Evolutionary conservation across 2,888 invertebrate species (phyloP).

Genomic region (Proisotoma minuta): DNA sequence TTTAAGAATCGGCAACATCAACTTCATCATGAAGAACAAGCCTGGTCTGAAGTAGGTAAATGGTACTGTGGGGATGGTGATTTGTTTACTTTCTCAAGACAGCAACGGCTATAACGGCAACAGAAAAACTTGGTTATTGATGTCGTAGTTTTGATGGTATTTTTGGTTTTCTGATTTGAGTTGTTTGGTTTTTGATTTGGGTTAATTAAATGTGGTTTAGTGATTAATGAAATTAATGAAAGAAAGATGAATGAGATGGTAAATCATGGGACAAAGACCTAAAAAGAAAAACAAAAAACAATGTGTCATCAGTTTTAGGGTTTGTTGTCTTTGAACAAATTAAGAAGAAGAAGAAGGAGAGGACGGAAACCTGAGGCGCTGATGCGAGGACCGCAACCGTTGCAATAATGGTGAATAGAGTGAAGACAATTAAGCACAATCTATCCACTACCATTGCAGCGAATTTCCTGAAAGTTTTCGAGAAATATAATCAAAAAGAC

Average conservation of each 20-base stretch:
- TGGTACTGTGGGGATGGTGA: constrained; percentile 26
- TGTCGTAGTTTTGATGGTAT: constrained; percentile 26
- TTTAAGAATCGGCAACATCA: constrained; percentile 17
- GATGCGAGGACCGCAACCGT: constrained; percentile 94
- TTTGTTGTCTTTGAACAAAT: not conserved
- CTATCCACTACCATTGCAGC: constrained; percentile 99
- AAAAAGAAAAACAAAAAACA: too few relatives aligned
- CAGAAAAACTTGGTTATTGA: constrained; percentile 35
- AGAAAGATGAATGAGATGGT: not conserved
- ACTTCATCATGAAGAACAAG: constrained; percentile 17
- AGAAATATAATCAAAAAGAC: not conserved
- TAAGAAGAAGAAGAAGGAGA: constrained; percentile 23
- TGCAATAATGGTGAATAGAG: constrained; percentile 94
- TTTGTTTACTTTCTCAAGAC: constrained; percentile 42
- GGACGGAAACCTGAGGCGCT: constrained; percentile 66
- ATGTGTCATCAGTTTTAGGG: not conserved
- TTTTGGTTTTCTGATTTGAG: constrained; percentile 21
- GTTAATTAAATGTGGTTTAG: constrained; percentile 30
- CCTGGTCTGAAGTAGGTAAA: not conserved
- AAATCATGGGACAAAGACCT: too few relatives aligned
- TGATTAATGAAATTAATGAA: constrained; percentile 14
- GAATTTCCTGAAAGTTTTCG: constrained; percentile 11
- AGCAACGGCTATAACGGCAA: constrained; percentile 43
- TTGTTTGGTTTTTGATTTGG: constrained; percentile 22
- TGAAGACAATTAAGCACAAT: constrained; percentile 99